Base-by-base conservation (phyloP, 2,113 vertebrate species). In the Dolichallabes microphthalmus region DNA sequence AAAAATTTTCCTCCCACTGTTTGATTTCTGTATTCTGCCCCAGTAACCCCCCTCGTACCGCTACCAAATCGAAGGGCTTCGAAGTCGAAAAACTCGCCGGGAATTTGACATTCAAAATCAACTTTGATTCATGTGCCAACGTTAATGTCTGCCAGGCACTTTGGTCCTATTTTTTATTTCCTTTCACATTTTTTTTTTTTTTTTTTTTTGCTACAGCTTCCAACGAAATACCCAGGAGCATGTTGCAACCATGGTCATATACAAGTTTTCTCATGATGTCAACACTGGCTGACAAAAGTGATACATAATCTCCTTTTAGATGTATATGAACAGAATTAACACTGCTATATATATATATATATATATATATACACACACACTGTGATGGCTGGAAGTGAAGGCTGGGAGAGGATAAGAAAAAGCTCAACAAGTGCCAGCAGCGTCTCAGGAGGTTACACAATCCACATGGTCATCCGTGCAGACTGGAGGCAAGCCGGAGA, bases 91-190 rank as follows among this genome's bases (percentile, higher is more conserved):
- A 20, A 58, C 78, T 85, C 78, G 57, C 69, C 13, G 19, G 25
- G 35, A 80, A 85, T 80, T 80, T 84, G 25, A 76, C 55, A 85
- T 69, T 80, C 17, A 50, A 71, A 71, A 79, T 69, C 55, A 61
- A 85, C 69, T 85, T 71, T 39, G 35, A 78, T 3, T 57, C 50
- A 30, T 52, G 74, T 78, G 75, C 50, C 74, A 77, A 17, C 8
- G 12, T 66, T 64, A 66, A 78, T 68, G 63, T 78, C 55, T 75
- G 69, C 71, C 82, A 84, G 53, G 35, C 68, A 50, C 58, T 25
- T 22, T 3, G 27, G 39, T 63, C 64, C 14, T 55, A 2, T 64
- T 35, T 25, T 6, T 22, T 63, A 14, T 68, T 58, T 60, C 22
- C 15, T 53, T 53, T 53, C 27, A 14, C 22, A 32, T 77, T 22